Base-by-base conservation (phyloP, 2,888 invertebrate genomes). In the Slavum lentiscoides region DNA sequence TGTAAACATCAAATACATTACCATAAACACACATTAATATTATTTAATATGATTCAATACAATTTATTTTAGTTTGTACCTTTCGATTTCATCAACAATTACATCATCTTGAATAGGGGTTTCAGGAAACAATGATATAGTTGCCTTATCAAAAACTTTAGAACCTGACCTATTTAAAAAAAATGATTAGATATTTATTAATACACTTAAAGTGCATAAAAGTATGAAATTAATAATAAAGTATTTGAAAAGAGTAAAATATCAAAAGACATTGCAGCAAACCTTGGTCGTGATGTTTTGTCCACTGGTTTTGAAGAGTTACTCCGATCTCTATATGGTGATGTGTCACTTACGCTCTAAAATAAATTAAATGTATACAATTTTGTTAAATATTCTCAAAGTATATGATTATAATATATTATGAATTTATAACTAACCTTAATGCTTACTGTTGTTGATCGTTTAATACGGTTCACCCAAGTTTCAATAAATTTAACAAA, bases 231-330 rank as follows among this genome's bases (percentile, higher is more conserved):
- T 2, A 49, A 15, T 49, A 49, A 43, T 49, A 15, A 43, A 49
- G 5, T 21, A 49, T 62, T 73, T 55, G 37, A 37, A 81, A 74
- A n/a, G 17, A 19, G 11, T 53, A 64, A 9, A 19, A 53, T 49
- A 58, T 23, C 37, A 49, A 76, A 19, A 87, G 86, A 89, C n/a
- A 23, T 58, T 30, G 30, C 5, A 15, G 21, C 91, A 88, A 90
- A 93, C 93, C 94, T 93, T 88, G 95, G 94, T 87, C 94, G 90
- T 82, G 90, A 90, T 49, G 13, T 49, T 85, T 91, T 90, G 87
- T 95, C 95, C 84, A 93, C 92, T 85, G 94, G 89, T 83, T 95
- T 91, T 86, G 94, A 95, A 89, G 94, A 95, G 87, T 95, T 95
- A 84, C 95, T 90, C 83, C 95, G 91, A 88, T 95, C 96, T 86